Base-by-base conservation (phyloP, 1,140 invertebrate genomes). In the Habropoda laboriosa region DNA sequence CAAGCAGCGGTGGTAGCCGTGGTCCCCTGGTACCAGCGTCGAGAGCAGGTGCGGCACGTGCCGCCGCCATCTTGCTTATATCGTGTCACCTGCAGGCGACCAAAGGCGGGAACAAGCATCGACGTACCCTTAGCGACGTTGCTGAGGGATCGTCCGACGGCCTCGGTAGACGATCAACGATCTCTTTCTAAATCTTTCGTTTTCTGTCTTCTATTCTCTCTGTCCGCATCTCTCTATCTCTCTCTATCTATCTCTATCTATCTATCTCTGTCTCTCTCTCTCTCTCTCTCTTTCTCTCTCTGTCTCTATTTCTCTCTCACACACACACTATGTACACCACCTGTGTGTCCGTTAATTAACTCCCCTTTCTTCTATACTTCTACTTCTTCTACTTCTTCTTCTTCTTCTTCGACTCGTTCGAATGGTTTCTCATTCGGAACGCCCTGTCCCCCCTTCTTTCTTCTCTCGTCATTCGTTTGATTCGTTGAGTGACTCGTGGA, bases 41-140 rank as follows among this genome's bases (percentile, higher is more conserved):
- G 86, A 95, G 96, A 93, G 96, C 96, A 97, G 96, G 96, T 96
- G 96, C 96, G 95, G 96, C 96, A 93, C 95, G 96, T 92, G 95
- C 96, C 93, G 96, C 96, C 92, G 96, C 96, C 95, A 97, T 97
- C 95, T 96, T 97, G 96, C 96, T 97, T 94, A 96, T 97, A 94
- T 97, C 96, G 94, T 96, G 96, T 94, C 96, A 96, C 94, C 95
- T 96, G 89, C 93, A 94, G 92, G 94, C 94, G 71, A 90, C 88
- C 83, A 92, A 90, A 83, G 89, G 87, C 76, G 87, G 86, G 73
- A 91, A 90, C 86, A 92, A 90, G 86, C 92, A 93, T 78, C 92
- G 91, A 81, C 90, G 92, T 85, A 90, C 92, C 86, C 92, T 92
- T 90, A 92, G 92, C 88, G 94, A 93, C 92, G 94, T 94, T 91